Base-by-base conservation (phyloP, 2,888 invertebrate genomes). In the Drepanosiphum platanoidis region DNA sequence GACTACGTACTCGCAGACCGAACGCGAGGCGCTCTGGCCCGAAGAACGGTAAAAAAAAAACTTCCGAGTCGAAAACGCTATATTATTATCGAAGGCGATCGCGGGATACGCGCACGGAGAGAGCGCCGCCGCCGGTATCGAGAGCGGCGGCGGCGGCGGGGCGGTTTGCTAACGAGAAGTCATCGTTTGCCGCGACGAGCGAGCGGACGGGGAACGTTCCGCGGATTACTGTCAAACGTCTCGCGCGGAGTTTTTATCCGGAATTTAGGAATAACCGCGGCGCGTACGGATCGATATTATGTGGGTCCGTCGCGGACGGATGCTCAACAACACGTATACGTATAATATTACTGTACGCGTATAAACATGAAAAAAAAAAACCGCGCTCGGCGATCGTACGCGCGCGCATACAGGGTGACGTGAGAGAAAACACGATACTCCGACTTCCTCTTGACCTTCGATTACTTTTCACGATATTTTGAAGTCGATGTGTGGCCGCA, bases 211-310 rank as follows among this genome's bases (percentile, higher is more conserved):
- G 46, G 32, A 32, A 46, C 13, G 30, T 30, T n/a, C n/a, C 15
- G 18, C 64, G 79, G 79, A 66, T 79, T 79, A 79, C 66, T 66
- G 79, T 79, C 79, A 66, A 46, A 79, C 32, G 22, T 42, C 30
- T 42, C n/a, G n/a, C n/a, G n/a, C n/a, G n/a, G 52, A 75, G 39
- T 52, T 75, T 52, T 75, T 75, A 34, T 75, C 52, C 11, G 34
- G 52, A 34, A 75, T 34, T 58, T n/a, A 74, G 46, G 30, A 46
- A 77, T 9, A 64, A 64, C 52, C 13, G 13, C 13, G 61, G 4
- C 61, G 61, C 61, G 7, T 22, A 5, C 13, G 30, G 27, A 32
- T 66, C 66, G 66, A 32, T 66, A 9, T 27, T n/a, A n/a, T n/a
- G n/a, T n/a, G n/a, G 61, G 61, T 61, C 61, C 8, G 42, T 42